Evolutionary conservation across 1,140 invertebrate genomes (phyloP).

Genomic region (Helicorthomorpha holstii): DNA sequence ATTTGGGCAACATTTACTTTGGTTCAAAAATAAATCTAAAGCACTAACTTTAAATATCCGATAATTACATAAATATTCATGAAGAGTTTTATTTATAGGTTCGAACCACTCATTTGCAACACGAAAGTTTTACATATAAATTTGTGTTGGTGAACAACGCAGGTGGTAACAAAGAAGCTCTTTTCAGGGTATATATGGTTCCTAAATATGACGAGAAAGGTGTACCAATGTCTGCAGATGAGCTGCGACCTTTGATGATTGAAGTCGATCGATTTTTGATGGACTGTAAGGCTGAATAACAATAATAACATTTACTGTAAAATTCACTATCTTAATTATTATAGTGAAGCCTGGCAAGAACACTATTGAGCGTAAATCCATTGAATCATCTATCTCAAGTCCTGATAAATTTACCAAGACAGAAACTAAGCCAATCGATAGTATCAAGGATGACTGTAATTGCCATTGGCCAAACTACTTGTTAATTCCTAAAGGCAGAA

Average conservation of each 20-base stretch:
- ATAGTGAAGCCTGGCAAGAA: constrained; percentile 42
- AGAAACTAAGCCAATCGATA: background rate
- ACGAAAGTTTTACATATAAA: constrained; percentile 43
- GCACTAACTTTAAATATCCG: too few species aligned
- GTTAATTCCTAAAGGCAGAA: constrained; percentile 45
- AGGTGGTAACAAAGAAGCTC: constrained; percentile 32
- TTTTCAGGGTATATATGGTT: constrained; percentile 45
- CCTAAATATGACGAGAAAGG: constrained; percentile 44
- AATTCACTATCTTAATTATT: constrained; percentile 5
- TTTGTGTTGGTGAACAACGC: constrained; percentile 36
- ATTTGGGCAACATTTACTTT: too few species aligned
- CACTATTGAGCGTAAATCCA: constrained; percentile 37
- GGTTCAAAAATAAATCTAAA: too few species aligned
- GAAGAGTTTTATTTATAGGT: too few species aligned
- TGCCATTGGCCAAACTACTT: constrained; percentile 42
- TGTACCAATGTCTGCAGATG: constrained; percentile 34
- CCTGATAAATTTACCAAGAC: background rate
- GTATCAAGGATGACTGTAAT: constrained; percentile 14
- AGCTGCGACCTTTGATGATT: constrained; percentile 42
- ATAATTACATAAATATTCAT: too few species aligned
- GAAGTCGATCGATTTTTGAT: constrained; percentile 44
- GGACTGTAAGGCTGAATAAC: constrained; percentile 11
- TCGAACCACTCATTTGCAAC: constrained; percentile 40
- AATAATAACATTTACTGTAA: background rate
- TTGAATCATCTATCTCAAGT: constrained; percentile 28